Percentiles rank a stretch among this genome's conserved stretches.
Evolutionary conservation across 2,888 invertebrate genomes (phyloP).

Genomic region (Drosophila crucigera): DNA sequence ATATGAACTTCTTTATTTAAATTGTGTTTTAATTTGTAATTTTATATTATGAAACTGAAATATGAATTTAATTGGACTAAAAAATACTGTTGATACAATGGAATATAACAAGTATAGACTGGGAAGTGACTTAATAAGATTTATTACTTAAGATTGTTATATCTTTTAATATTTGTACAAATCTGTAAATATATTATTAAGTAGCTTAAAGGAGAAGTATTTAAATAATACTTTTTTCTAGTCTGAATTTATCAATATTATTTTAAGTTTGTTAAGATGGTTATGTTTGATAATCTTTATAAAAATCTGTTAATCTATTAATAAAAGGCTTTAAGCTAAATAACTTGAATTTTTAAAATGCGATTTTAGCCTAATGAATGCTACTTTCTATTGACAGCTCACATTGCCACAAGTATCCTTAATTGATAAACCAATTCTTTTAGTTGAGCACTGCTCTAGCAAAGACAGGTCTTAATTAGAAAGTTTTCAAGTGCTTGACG

Average conservation of each 20-base stretch:
- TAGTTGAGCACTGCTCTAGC: slow-evolving; percentile 20
- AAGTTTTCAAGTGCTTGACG: slow-evolving; percentile 61
- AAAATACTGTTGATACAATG: not conserved
- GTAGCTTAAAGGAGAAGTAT: not conserved
- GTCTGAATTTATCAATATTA: not conserved
- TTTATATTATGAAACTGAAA: not conserved
- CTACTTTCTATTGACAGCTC: not conserved
- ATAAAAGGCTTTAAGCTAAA: not conserved
- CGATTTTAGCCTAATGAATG: not conserved
- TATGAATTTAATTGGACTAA: not conserved
- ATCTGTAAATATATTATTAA: not conserved
- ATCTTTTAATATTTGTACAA: not conserved
- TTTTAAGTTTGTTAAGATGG: not conserved
- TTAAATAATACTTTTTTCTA: not conserved
- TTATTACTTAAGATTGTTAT: not conserved
- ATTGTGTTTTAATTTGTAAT: not conserved
- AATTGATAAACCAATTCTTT: slow-evolving; percentile 3
- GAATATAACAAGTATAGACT: not conserved
- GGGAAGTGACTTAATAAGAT: not conserved
- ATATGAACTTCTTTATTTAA: not conserved
- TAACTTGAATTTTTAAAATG: not conserved
- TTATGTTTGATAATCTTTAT: not conserved
- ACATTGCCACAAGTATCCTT: not conserved
- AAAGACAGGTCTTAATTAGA: slow-evolving; percentile 65
- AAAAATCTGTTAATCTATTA: not conserved